phyloP scores from a whole-genome alignment of 2,888 invertebrate genomes.

The Pachycephus smyrnensis region DNA sequence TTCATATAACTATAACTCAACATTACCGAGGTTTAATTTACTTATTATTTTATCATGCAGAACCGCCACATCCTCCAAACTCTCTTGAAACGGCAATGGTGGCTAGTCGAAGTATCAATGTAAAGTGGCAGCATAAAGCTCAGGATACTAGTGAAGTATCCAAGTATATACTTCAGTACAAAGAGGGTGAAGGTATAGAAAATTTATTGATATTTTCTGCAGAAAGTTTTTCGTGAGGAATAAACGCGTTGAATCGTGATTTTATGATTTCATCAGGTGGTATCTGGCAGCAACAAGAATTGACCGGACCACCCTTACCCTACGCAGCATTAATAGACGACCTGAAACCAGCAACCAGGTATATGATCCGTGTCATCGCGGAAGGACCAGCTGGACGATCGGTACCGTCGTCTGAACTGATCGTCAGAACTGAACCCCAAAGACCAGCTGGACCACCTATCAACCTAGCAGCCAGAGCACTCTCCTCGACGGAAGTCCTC shows the following conservation, averaged over 20 bases:
- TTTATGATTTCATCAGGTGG: slow-evolving; percentile 53
- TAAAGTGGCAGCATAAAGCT: slow-evolving; percentile 81
- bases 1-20: too few species aligned
- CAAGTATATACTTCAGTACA: slow-evolving; percentile 78
- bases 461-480: slow-evolving; percentile 75
- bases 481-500: slow-evolving; percentile 79
- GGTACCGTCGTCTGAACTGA: slow-evolving; percentile 74
- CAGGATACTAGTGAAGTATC: slow-evolving; percentile 78
- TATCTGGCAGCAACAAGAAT: slow-evolving; percentile 76
- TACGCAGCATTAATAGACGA: slow-evolving; percentile 76
- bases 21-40: background rate
- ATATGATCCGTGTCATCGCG: slow-evolving; percentile 78
- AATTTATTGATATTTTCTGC: background rate
- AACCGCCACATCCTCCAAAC: slow-evolving; percentile 79
- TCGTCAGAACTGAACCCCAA: slow-evolving; percentile 77
- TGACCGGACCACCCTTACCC: slow-evolving; percentile 74
- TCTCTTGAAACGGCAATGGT: slow-evolving; percentile 77
- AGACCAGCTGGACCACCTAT: slow-evolving; percentile 78
- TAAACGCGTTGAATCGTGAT: background rate
- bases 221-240: background rate
- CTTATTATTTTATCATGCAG: slow-evolving; percentile 60
- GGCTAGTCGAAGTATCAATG: slow-evolving; percentile 78
- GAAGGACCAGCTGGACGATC: slow-evolving; percentile 82
- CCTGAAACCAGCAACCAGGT: slow-evolving; percentile 78
- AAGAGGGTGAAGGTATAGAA: slow-evolving; percentile 71